A percentile compares a stretch with the other conserved stretches of the same genome.
phyloP scores from a whole-genome alignment of 2,113 vertebrate genomes.

The Phylloscopus whistleri region DNA sequence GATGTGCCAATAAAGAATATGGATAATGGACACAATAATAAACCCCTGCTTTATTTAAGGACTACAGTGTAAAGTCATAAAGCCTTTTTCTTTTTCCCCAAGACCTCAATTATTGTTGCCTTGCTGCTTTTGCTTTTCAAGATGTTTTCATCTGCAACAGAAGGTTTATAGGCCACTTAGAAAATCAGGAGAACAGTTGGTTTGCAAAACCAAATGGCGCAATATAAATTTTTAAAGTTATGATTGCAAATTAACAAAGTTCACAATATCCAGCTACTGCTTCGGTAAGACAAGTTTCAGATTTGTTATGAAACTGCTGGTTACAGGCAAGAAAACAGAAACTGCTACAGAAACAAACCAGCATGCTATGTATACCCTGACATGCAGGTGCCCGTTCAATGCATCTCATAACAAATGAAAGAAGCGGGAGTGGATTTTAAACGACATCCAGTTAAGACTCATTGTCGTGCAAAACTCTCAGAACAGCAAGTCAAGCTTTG shows the following conservation, averaged over 20 bases:
- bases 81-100: background rate
- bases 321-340: background rate
- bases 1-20: background rate
- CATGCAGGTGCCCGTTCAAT: background rate
- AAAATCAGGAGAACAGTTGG: constrained; percentile 19
- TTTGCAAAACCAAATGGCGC: background rate
- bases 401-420: background rate
- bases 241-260: constrained; percentile 6
- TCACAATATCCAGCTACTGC: background rate
- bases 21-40: background rate
- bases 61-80: background rate
- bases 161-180: constrained; percentile 26
- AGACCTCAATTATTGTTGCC: background rate
- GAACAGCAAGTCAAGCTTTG: background rate
- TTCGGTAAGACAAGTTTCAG: background rate
- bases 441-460: background rate
- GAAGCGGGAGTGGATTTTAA: background rate
- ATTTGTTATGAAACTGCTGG: background rate
- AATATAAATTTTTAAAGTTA: constrained; percentile 23
- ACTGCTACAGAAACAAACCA: background rate
- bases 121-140: constrained; percentile 2
- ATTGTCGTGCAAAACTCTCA: background rate
- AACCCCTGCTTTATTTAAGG: constrained; percentile 15
- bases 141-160: constrained; percentile 24
- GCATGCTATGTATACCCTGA: background rate